Evolutionary conservation across 2,888 invertebrate species (phyloP), one percentile per base, ranked within the genome.

Genomic region (Nycteola revayana): DNA sequence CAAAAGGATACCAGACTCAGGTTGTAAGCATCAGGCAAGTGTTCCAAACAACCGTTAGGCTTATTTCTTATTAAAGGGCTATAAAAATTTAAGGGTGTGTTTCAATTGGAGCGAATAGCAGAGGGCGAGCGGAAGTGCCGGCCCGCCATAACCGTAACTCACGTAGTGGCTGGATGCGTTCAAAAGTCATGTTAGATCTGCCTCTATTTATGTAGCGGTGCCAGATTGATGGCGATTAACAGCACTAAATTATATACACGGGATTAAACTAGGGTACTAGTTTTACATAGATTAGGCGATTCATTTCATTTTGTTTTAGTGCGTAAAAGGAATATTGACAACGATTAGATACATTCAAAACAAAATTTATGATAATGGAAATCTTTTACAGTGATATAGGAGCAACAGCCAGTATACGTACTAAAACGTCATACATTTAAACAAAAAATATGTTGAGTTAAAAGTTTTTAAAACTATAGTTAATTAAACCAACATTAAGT

Each of bases 141-240:
- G 47, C 57, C 61, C 66, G 62, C 71, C 48, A 75, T 78, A 75
- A 78, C 64, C 77, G 67, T 81, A 77, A 76, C 73, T 78, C 78
- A 78, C 64, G 60, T 49, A 60, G 49, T 58, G 51, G 60, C 59
- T 60, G 67, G 41, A 37, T 40, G 57, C 70, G 74, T 63, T 68
- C 65, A 57, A 69, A 70, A 63, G 65, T 67, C 67, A 72, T 70
- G 72, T 58, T 65, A 56, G 66, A 67, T 66, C 62, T 64, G 60
- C 65, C 66, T 33, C 69, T 75, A 76, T 75, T 75, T 75, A 75
- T 73, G 61, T 63, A 56, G 47, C 53, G 42, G 36, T 14, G 26
- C 25, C 43, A 54, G 73, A 76, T 79, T 74, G 73, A 78, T 74
- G 58, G 60, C 67, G 60, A 72, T 68, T 65, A 60, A 66, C 54